These are phyloP conservation scores for Leucosticte australis DNA, from an alignment of 2,113 vertebrate genomes.

Conservation along the genomic window DNA sequence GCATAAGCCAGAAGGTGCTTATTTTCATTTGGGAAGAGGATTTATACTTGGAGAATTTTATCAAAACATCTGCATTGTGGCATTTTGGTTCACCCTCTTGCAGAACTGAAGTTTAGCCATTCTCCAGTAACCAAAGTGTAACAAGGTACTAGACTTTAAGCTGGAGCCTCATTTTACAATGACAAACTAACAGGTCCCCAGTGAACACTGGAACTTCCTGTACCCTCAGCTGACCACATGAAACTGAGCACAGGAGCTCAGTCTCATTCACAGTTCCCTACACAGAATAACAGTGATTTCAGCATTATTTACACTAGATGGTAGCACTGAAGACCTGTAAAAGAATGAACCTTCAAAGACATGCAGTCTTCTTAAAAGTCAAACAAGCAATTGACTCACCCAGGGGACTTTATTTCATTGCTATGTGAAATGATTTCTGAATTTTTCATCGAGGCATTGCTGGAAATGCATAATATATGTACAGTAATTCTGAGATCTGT, in stretches of 20 bases:
- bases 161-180: background rate
- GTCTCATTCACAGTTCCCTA: background rate
- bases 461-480: constrained; percentile 8
- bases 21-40: background rate
- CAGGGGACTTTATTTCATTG: background rate
- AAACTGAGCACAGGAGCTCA: background rate
- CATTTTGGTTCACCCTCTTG: background rate
- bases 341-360: background rate
- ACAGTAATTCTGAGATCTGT: background rate
- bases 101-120: background rate
- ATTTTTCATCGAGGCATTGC: background rate
- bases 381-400: constrained; percentile 16
- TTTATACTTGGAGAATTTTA: background rate
- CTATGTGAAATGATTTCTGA: constrained; percentile 1
- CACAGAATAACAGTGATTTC: background rate
- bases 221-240: background rate
- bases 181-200: background rate
- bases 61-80: background rate
- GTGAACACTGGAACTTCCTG: background rate
- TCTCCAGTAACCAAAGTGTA: background rate
- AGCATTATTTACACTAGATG: background rate
- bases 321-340: background rate
- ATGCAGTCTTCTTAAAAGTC: background rate
- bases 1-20: background rate
- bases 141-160: background rate